Evolutionary conservation across 2,888 invertebrate species (phyloP), one percentile per base, ranked within the genome.

Genomic region (Pharmacophagus antenor): DNA sequence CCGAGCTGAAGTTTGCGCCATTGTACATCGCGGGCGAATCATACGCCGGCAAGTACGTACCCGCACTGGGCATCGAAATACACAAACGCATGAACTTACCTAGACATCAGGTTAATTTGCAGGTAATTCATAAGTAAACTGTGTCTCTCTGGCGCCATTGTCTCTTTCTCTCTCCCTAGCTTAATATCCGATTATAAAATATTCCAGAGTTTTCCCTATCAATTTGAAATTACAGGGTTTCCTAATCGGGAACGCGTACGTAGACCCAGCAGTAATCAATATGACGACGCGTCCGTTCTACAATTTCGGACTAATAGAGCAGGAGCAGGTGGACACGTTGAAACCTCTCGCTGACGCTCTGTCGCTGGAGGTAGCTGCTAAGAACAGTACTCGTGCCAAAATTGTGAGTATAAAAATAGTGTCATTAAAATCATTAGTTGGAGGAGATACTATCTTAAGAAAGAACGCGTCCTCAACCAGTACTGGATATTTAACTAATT

Each of bases 21-120:
- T 87, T 95, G 65, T 94, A 90, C 76, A 79, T 94, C 0, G 92
- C 93, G 0, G 94, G 94, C 8, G 94, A 94, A 79, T 93, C 93
- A 0, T 94, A 93, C 72, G 93, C 92, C 4, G 93, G 94, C 65
- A 91, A 92, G 70, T 91, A 92, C 63, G 88, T 91, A 5, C 92
- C 94, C 0, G 92, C 93, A 0, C 80, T 95, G 46, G 92, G 91
- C 0, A 85, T 89, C 70, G 88, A 92, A 67, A 92, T 93, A 51
- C 92, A 92, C 66, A 75, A 73, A 42, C 77, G 82, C 44, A 88
- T 78, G 63, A 68, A 74, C 41, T 58, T 56, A 64, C 69, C 73
- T 1, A 77, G 68, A 0, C 65, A 70, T 27, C 74, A 82, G 23
- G 76, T 91, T 27, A 91, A 91, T 67, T 71, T 92, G 7, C 71